phyloP scores from a whole-genome alignment of 2,797 vertebrate genomes.

The Syncerus caffer region DNA sequence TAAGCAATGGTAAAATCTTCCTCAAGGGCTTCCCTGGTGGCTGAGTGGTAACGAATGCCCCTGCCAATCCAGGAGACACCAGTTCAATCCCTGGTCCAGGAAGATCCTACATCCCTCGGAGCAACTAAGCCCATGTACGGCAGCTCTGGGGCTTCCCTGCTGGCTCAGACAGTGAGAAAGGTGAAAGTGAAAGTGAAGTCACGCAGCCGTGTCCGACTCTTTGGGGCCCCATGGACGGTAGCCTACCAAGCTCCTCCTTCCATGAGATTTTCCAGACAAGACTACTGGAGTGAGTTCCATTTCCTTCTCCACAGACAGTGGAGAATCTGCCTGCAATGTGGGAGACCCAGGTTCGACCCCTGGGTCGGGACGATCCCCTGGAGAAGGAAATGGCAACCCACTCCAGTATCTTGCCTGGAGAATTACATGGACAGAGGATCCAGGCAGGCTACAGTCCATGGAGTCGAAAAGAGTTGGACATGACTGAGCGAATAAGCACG shows the following conservation, averaged over 20 bases:
- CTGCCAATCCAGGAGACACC: neutral
- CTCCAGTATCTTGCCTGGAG: neutral
- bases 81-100: neutral
- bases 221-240: neutral
- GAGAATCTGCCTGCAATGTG: neutral
- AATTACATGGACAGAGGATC: neutral
- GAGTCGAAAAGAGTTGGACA: neutral
- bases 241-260: neutral
- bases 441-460: neutral
- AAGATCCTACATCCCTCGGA: neutral
- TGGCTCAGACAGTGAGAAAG: neutral
- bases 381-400: neutral
- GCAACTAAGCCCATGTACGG: neutral
- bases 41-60: neutral
- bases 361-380: neutral
- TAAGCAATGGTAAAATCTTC: neutral
- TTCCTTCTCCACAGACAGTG: neutral
- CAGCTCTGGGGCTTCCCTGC: neutral
- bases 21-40: neutral
- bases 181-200: neutral
- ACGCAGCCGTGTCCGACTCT: accelerated
- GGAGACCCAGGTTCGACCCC: neutral
- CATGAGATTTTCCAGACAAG: neutral
- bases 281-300: neutral
- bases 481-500: accelerated